These are phyloP conservation scores for Trematomus loennbergii DNA, from an alignment of 2,113 vertebrate species.

Conservation along the genomic window DNA sequence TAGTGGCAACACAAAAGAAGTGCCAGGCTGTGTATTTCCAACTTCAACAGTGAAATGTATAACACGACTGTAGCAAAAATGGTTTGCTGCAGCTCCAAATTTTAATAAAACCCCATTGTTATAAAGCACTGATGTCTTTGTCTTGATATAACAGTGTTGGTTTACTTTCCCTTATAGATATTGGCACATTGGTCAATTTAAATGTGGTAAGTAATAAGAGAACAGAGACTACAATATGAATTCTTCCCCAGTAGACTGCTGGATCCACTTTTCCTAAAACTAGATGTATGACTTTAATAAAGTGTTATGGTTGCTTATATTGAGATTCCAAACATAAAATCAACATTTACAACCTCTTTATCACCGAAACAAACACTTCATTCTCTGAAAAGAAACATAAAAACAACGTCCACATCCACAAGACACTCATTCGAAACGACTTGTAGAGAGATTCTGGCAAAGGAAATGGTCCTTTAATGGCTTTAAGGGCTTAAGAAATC, in stretches of 20 bases:
- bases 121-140: background rate
- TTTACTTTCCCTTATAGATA: background rate
- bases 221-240: background rate
- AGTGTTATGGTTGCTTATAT: background rate
- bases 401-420: slow-evolving; percentile 24
- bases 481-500: slow-evolving; percentile 63
- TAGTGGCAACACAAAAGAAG: slow-evolving; percentile 79
- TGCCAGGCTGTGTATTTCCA: background rate
- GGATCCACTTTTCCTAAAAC: slow-evolving; percentile 6
- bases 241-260: background rate
- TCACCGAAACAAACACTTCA: slow-evolving; percentile 48
- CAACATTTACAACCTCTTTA: slow-evolving; percentile 8
- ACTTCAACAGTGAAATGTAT: slow-evolving; percentile 7
- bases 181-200: background rate
- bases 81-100: background rate
- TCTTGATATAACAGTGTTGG: background rate
- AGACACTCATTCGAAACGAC: slow-evolving; percentile 41
- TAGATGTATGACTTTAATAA: slow-evolving; percentile 24
- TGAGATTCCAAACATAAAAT: slow-evolving; percentile 13
- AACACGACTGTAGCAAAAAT: background rate
- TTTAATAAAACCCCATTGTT: background rate
- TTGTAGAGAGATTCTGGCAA: slow-evolving; percentile 49
- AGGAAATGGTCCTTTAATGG: slow-evolving; percentile 75
- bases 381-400: slow-evolving; percentile 34
- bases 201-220: background rate